Evolutionary conservation across 1,140 invertebrate genomes (phyloP).

Genomic region (Thalassaphorura encarpata): DNA sequence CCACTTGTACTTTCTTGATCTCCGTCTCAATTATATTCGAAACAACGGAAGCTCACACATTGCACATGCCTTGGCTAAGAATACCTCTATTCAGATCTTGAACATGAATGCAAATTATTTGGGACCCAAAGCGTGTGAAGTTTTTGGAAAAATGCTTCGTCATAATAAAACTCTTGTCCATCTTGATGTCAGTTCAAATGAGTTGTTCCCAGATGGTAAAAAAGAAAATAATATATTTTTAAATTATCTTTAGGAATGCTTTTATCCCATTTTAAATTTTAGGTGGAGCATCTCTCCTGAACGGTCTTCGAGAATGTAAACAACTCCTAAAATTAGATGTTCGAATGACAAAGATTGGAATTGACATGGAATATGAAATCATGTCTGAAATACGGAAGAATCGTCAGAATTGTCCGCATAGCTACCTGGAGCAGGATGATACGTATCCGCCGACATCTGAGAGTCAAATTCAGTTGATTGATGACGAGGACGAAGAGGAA

Average conservation of each 20-base stretch:
- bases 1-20: conserved; percentile 5
- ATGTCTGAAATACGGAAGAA: conserved; percentile 10
- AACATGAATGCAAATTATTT: conserved; percentile 15
- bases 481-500: neutral
- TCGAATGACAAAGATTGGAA: neutral
- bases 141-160: conserved; percentile 21
- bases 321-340: conserved; percentile 6
- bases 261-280: neutral
- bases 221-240: conserved; percentile 13
- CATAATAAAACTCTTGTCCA: conserved; percentile 13
- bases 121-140: neutral
- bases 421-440: conserved; percentile 10
- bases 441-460: conserved; percentile 4
- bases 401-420: neutral
- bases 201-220: conserved; percentile 2
- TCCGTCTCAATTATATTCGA: conserved; percentile 21
- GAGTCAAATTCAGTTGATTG: neutral
- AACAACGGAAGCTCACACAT: conserved; percentile 16
- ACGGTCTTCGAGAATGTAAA: conserved; percentile 11
- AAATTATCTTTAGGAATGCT: neutral
- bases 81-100: conserved; percentile 5
- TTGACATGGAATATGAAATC: conserved; percentile 14
- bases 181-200: conserved; percentile 22
- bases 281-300: conserved; percentile 14
- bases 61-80: conserved; percentile 12